Evolutionary conservation across 2,888 invertebrate species (phyloP).

Genomic region (Argyra leucocephala): DNA sequence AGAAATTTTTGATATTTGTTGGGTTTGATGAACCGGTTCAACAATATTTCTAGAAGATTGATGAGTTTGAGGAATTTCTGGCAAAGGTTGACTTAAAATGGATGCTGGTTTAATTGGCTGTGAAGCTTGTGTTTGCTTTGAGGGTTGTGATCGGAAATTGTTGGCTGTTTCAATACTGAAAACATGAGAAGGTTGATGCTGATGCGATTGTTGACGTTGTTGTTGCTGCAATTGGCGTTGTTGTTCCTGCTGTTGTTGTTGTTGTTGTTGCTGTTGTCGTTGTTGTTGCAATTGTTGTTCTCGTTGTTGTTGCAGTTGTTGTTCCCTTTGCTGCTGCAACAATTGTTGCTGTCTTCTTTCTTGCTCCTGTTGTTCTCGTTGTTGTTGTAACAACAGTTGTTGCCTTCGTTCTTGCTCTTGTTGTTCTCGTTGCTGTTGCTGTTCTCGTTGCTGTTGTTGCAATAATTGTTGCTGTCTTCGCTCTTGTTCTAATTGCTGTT

Average conservation of each 20-base stretch:
- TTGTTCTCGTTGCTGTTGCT: conserved; percentile 30
- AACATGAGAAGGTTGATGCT: conserved; percentile 39
- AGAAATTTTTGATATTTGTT: conserved; percentile 36
- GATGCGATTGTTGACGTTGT: conserved; percentile 27
- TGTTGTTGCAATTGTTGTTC: conserved; percentile 25
- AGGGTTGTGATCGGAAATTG: conserved; percentile 26
- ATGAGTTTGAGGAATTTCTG: conserved; percentile 38
- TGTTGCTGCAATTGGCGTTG: conserved; percentile 17
- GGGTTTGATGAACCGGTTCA: conserved; percentile 15
- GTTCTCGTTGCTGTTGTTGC: conserved; percentile 24
- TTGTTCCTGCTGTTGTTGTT: conserved; percentile 21
- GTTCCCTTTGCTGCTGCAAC: conserved; percentile 23
- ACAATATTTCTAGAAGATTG: conserved; percentile 18
- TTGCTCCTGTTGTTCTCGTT: conserved; percentile 23
- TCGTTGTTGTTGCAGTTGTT: conserved; percentile 24
- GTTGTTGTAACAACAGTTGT: conserved; percentile 23
- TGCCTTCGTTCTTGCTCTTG: conserved; percentile 21
- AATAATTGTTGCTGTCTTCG: conserved; percentile 22
- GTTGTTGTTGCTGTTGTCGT: conserved; percentile 20
- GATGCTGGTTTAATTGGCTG: conserved; percentile 27
- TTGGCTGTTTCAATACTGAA: conserved; percentile 41
- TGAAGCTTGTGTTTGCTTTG: conserved; percentile 19
- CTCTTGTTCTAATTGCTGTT: conserved; percentile 23
- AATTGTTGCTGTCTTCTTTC: conserved; percentile 25
- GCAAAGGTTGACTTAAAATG: conserved; percentile 44